Conservation (phyloP, 1,140 invertebrate genomes). For the Globodera ellingtonae region DNA sequence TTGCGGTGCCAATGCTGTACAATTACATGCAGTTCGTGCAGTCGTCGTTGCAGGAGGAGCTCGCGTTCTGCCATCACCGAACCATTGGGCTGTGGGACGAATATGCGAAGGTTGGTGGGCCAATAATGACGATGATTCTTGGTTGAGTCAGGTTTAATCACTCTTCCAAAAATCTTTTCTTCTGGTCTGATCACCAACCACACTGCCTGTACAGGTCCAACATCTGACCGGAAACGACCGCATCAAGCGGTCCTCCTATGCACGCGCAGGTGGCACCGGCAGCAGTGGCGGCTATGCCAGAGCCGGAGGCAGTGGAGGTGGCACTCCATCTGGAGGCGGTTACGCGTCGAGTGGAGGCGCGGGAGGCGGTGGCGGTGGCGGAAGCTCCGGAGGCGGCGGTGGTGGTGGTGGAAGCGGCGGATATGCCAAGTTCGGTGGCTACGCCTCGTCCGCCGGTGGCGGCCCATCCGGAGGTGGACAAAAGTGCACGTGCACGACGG, state of each 20-base stretch:
- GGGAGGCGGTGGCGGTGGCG: conserved; percentile 33
- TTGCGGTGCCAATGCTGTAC: conserved; percentile 59
- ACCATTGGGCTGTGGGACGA: conserved; percentile 41
- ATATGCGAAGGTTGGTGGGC: conserved; percentile 22
- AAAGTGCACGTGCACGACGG: conserved; percentile 34
- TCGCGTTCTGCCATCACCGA: conserved; percentile 42
- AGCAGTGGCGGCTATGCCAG: conserved; percentile 37
- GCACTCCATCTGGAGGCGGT: background rate
- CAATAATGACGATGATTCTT: background rate
- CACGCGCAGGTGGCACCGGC: conserved; percentile 27
- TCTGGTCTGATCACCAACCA: conserved; percentile 30
- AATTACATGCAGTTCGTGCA: conserved; percentile 54
- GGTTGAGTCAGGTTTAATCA: too few relatives aligned
- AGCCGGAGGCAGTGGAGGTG: conserved; percentile 11
- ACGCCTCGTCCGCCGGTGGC: background rate
- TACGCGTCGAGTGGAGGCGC: conserved; percentile 29
- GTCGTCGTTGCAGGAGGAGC: conserved; percentile 39
- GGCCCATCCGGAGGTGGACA: conserved; percentile 3
- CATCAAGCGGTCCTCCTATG: conserved; percentile 30
- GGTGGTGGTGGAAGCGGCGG: conserved; percentile 16
- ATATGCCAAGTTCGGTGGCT: background rate
- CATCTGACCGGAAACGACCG: conserved; percentile 16
- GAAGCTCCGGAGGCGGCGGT: conserved; percentile 40
- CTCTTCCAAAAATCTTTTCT: too few relatives aligned
- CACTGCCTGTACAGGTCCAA: background rate